phyloP scores from a whole-genome alignment of 2,888 invertebrate genomes.

The Lithosia quadra region DNA sequence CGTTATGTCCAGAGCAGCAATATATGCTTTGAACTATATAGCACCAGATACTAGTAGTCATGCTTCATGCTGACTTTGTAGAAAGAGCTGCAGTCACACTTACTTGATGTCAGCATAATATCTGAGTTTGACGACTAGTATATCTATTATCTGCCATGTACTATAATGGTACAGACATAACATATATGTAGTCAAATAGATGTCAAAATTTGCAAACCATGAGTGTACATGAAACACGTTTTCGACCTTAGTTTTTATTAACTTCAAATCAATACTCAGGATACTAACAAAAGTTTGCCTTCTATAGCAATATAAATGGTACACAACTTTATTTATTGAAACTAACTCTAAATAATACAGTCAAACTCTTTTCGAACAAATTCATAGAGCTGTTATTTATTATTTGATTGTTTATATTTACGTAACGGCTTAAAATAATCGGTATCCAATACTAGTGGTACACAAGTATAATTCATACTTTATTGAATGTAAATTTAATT shows the following conservation, averaged over 20 bases:
- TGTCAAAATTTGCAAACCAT: slow-evolving; percentile 6
- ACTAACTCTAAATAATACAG: slow-evolving; percentile 40
- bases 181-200: background rate
- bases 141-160: background rate
- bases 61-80: background rate
- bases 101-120: background rate
- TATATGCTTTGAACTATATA: slow-evolving; percentile 24
- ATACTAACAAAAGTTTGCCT: slow-evolving; percentile 52
- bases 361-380: slow-evolving; percentile 43
- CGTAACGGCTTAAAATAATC: slow-evolving; percentile 28
- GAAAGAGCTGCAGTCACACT: background rate
- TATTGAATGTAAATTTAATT: slow-evolving; percentile 49
- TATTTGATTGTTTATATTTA: slow-evolving; percentile 20
- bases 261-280: slow-evolving; percentile 57
- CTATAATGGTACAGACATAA: background rate
- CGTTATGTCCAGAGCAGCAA: slow-evolving; percentile 29
- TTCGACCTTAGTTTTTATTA: slow-evolving; percentile 27
- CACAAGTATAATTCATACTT: slow-evolving; percentile 38
- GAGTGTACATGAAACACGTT: slow-evolving; percentile 26
- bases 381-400: slow-evolving; percentile 41
- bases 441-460: slow-evolving; percentile 32
- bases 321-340: slow-evolving; percentile 50
- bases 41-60: background rate
- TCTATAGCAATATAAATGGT: slow-evolving; percentile 42
- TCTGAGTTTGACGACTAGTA: background rate